phyloP scores from a whole-genome alignment of 1,140 invertebrate species.

The Caenorhabditis latens region DNA sequence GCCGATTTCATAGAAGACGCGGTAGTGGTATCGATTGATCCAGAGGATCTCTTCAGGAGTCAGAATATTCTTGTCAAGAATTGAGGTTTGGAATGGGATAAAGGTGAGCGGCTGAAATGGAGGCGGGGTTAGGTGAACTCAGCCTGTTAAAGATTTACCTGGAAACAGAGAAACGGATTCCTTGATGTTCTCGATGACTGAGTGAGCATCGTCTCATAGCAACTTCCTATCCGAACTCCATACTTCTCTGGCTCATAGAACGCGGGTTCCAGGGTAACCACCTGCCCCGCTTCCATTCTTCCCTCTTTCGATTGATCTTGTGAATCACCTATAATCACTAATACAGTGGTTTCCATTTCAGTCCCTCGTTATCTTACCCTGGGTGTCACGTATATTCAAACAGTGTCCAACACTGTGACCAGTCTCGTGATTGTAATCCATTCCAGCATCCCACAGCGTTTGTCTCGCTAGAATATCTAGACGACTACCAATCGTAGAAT shows the following conservation, averaged over 20 bases:
- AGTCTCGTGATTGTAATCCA: slow-evolving; percentile 2
- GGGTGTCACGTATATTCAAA: not conserved
- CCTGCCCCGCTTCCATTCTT: not conserved
- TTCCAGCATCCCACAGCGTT: not conserved
- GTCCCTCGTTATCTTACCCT: not conserved
- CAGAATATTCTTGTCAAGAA: not conserved
- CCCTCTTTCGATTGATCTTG: too few relatives aligned
- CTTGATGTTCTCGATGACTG: too few relatives aligned
- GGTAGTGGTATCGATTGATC: slow-evolving; percentile 29
- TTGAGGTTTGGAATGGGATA: slow-evolving; percentile 4
- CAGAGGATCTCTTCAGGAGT: slow-evolving; percentile 6
- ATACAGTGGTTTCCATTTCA: not conserved
- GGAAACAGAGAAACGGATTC: too few relatives aligned
- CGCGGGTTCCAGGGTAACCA: slow-evolving; percentile 12
- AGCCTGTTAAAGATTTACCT: not conserved
- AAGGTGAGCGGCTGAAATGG: slow-evolving; percentile 3
- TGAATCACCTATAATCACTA: not conserved
- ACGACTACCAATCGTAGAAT: not conserved
- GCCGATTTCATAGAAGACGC: not conserved
- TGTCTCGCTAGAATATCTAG: slow-evolving; percentile 4
- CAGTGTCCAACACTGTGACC: slow-evolving; percentile 19
- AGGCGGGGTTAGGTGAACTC: too few relatives aligned
- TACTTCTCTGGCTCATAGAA: not conserved
- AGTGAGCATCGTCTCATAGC: not conserved
- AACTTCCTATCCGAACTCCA: slow-evolving; percentile 34